Percentiles rank a stretch among this genome's conserved stretches.
Evolutionary conservation across 2,888 invertebrate genomes (phyloP).

Genomic region (Drosophila tanythrix): DNA sequence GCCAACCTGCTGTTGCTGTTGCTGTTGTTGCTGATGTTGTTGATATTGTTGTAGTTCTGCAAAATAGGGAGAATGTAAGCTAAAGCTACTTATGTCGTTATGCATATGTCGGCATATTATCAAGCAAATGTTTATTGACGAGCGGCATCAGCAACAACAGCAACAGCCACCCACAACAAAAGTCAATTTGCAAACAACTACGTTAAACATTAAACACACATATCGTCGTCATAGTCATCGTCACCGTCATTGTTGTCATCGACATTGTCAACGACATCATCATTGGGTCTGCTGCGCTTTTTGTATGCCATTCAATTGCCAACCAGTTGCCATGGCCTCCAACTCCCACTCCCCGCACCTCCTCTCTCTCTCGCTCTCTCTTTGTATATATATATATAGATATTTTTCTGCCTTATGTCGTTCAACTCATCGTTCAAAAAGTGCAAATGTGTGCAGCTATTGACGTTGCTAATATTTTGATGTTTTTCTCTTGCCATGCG

Average conservation of each 20-base stretch:
- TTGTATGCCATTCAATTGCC: conserved; percentile 55
- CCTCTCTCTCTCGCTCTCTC: not conserved
- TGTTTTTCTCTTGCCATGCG: conserved; percentile 30
- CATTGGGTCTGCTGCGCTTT: conserved; percentile 61
- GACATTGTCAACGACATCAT: conserved; percentile 37
- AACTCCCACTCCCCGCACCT: not conserved
- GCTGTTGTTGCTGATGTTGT: conserved; percentile 69
- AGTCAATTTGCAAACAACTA: conserved; percentile 73
- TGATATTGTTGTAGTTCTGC: conserved; percentile 79
- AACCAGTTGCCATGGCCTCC: conserved; percentile 8
- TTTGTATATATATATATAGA: not conserved
- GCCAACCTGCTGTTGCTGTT: conserved; percentile 77
- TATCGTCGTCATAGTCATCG: conserved; percentile 3
- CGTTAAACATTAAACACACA: conserved; percentile 63
- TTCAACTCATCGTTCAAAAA: conserved; percentile 42
- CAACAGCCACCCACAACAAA: conserved; percentile 38
- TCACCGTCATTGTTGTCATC: conserved; percentile 6
- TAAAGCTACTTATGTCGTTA: conserved; percentile 70
- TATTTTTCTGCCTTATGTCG: conserved; percentile 8
- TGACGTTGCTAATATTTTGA: conserved; percentile 74
- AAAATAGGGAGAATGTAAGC: conserved; percentile 31
- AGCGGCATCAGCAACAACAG: conserved; percentile 15
- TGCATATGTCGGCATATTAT: conserved; percentile 76
- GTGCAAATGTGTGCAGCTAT: conserved; percentile 68
- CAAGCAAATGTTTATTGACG: conserved; percentile 66